Conservation (phyloP, 2,797 vertebrate genomes). For the Channa striata region DNA sequence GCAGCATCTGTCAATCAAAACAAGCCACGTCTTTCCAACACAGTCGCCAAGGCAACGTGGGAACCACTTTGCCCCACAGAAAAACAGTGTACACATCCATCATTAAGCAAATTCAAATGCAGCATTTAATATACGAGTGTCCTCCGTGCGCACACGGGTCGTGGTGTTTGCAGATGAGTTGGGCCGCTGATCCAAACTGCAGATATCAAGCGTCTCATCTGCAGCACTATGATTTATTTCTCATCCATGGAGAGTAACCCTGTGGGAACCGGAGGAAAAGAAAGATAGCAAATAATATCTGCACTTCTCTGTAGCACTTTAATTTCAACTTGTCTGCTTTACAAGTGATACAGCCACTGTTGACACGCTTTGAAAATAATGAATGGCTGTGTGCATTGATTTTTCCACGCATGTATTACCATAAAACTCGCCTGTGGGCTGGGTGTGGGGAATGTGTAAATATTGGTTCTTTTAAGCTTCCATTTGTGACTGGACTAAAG, state of each 20-base stretch:
- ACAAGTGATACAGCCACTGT: constrained; percentile 30
- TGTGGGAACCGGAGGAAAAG: constrained; percentile 10
- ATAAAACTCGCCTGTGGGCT: constrained; percentile 32
- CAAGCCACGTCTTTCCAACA: constrained; percentile 26
- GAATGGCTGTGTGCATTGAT: constrained; percentile 58
- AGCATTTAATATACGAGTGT: not conserved
- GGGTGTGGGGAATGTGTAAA: constrained; percentile 42
- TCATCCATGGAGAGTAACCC: constrained; percentile 11
- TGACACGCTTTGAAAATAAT: constrained; percentile 56
- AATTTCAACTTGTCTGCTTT: constrained; percentile 33
- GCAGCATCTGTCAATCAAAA: constrained; percentile 53
- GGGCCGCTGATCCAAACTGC: constrained; percentile 28
- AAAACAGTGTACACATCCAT: not conserved
- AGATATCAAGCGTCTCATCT: constrained; percentile 32
- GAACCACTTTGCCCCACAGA: constrained; percentile 25
- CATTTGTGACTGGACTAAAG: constrained; percentile 4
- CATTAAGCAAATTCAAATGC: constrained; percentile 20
- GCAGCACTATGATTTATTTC: constrained; percentile 25
- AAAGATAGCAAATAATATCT: constrained; percentile 29
- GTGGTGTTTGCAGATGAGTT: constrained; percentile 6
- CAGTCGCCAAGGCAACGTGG: constrained; percentile 57
- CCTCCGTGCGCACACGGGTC: not conserved
- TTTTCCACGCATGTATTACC: constrained; percentile 54
- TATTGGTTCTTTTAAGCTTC: constrained; percentile 37
- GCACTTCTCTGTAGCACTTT: constrained; percentile 30